phyloP scores from a whole-genome alignment of 2,113 vertebrate genomes.

The Brienomyrus brachyistius region DNA sequence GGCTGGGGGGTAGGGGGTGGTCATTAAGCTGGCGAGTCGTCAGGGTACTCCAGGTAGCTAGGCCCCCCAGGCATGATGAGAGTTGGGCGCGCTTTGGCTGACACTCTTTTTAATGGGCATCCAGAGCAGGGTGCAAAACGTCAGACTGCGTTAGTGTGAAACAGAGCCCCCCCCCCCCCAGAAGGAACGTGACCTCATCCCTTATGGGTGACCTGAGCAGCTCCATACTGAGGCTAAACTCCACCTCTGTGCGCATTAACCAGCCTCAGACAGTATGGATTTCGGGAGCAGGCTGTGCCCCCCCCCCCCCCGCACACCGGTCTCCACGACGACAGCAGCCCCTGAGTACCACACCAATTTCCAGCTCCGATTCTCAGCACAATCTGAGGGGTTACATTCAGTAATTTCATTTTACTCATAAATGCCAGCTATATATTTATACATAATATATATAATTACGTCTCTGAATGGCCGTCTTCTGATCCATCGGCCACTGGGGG shows the following conservation, averaged over 20 bases:
- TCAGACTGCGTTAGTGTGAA: neutral
- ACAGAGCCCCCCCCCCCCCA: neutral
- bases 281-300: neutral
- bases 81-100: neutral
- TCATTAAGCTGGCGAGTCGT: neutral
- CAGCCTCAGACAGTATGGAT: neutral
- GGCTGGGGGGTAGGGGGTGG: neutral
- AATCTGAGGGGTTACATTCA: neutral
- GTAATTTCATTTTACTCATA: neutral
- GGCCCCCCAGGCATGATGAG: neutral
- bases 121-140: neutral
- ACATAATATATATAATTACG: neutral
- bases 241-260: neutral
- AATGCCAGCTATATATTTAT: neutral
- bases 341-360: neutral
- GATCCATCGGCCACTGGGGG: neutral
- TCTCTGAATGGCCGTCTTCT: neutral
- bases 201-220: neutral
- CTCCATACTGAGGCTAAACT: neutral
- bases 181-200: neutral
- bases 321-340: neutral
- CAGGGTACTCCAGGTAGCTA: neutral
- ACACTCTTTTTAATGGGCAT: neutral
- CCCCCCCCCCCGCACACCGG: neutral
- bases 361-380: neutral